Conservation (phyloP, 37 sponge, comb jelly and placozoan genomes). For the Crambe crambe region DNA sequence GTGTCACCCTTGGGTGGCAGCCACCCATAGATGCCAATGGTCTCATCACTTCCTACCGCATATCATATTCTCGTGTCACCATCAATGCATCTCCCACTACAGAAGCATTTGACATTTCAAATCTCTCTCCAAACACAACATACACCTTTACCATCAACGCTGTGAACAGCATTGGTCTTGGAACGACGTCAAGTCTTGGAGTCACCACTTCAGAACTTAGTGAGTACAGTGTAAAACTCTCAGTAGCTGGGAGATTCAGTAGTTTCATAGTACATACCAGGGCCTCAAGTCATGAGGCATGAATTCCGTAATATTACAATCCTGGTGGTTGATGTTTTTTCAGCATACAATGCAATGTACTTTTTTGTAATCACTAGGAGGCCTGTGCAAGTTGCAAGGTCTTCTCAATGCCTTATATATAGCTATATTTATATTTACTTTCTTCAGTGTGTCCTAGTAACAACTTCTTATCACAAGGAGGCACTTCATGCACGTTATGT, state of each 20-base stretch:
- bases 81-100: background rate
- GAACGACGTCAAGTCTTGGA: background rate
- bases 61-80: background rate
- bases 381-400: too few relatives aligned
- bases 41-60: background rate
- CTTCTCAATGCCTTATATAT: too few relatives aligned
- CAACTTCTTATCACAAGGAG: background rate
- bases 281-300: too few relatives aligned
- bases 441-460: background rate
- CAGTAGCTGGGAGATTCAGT: too few relatives aligned
- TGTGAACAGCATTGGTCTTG: background rate
- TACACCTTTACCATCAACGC: background rate
- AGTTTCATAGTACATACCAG: too few relatives aligned
- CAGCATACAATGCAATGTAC: too few relatives aligned
- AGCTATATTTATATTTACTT: too few relatives aligned
- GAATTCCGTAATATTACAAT: too few relatives aligned
- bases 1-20: background rate
- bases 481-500: background rate
- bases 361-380: too few relatives aligned
- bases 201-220: background rate
- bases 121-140: background rate
- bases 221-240: too few relatives aligned
- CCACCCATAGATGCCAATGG: background rate
- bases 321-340: too few relatives aligned
- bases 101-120: background rate